Conservation (phyloP, 2,113 vertebrate species). For the Rynchops niger region DNA sequence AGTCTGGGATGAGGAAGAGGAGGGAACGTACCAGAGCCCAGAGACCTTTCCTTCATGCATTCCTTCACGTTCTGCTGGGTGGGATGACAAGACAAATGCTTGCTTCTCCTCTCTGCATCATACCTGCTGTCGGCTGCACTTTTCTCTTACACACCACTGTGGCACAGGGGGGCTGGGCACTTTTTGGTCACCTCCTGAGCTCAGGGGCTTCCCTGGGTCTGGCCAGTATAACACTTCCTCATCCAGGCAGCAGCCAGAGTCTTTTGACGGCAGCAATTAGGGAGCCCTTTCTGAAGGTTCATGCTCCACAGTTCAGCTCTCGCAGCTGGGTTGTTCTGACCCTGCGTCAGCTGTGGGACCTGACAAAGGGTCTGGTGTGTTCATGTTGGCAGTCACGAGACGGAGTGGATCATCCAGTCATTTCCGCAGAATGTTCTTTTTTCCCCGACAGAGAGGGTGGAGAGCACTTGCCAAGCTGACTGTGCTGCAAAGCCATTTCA, state of each 20-base stretch:
- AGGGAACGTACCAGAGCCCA: not conserved
- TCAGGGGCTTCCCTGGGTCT: not conserved
- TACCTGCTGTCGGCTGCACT: not conserved
- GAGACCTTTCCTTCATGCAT: not conserved
- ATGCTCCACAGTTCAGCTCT: not conserved
- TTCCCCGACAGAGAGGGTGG: accelerated
- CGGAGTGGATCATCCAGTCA: not conserved
- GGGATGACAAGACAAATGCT: not conserved
- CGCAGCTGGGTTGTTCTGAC: accelerated
- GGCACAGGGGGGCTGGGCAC: not conserved
- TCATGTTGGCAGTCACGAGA: accelerated
- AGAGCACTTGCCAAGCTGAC: not conserved
- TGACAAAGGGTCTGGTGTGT: accelerated
- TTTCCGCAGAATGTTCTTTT: not conserved
- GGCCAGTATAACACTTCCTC: not conserved
- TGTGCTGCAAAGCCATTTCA: not conserved
- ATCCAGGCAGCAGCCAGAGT: not conserved
- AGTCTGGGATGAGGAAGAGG: not conserved
- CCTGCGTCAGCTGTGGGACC: not conserved
- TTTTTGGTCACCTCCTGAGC: conserved; percentile 56
- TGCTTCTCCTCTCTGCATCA: not conserved
- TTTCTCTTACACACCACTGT: not conserved
- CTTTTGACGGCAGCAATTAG: accelerated
- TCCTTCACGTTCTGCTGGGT: not conserved
- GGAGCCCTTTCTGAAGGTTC: not conserved